phyloP scores from a whole-genome alignment of 2,888 invertebrate species.

The Aphrophora alni region DNA sequence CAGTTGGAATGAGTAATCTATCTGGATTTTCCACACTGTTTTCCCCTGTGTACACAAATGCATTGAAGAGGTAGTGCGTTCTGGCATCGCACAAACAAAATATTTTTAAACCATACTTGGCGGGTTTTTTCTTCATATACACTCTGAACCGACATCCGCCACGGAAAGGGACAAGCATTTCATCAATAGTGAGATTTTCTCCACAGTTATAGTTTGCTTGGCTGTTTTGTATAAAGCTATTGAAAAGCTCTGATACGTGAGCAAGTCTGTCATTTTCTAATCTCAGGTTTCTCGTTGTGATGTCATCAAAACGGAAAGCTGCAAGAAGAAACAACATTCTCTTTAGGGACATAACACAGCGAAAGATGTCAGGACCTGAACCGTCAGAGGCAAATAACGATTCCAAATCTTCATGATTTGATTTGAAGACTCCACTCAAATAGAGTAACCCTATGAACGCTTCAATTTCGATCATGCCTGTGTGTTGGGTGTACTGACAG shows the following conservation, averaged over 20 bases:
- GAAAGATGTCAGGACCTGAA: not conserved
- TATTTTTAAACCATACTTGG: not conserved
- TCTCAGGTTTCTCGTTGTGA: not conserved
- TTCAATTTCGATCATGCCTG: not conserved
- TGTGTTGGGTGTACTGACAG: not conserved
- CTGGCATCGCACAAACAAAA: too few species aligned
- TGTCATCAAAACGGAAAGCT: not conserved
- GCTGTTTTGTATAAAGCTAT: too few species aligned
- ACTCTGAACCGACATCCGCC: too few species aligned
- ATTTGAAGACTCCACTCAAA: slow-evolving; percentile 1
- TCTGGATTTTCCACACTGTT: not conserved
- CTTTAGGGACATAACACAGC: not conserved
- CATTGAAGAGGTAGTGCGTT: not conserved
- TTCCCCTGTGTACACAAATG: not conserved
- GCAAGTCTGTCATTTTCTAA: not conserved
- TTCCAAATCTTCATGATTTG: slow-evolving; percentile 4
- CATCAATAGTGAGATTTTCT: too few species aligned
- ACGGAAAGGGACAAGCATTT: too few species aligned
- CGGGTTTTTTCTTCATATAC: too few species aligned
- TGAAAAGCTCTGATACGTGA: not conserved
- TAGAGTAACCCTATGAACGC: not conserved
- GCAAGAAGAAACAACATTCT: not conserved
- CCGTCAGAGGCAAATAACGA: slow-evolving; percentile 13
- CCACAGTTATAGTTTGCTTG: not conserved
- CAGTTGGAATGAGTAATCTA: too few species aligned